Evolutionary conservation across 2,113 vertebrate genomes (phyloP), one percentile per base, ranked within the genome.

Genomic region (Sturnira hondurensis): DNA sequence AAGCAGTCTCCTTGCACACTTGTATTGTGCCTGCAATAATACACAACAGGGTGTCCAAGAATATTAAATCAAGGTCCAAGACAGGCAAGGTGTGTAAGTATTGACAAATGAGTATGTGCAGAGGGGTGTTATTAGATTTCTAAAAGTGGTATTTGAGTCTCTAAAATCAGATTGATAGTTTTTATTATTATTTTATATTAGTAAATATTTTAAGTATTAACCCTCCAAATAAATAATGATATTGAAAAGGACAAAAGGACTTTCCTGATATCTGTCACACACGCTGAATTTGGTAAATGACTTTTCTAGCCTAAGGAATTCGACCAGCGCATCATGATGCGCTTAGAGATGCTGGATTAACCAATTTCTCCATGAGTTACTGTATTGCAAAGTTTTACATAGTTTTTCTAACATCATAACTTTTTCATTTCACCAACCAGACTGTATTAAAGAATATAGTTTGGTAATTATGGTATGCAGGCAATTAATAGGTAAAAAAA

Each of bases 11-110:
- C 38, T 91, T 80, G 83, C 70, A 86, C 11, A 45, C 38, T 94
- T 86, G 71, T 70, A 92, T 97, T 92, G 58, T 88, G 77, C 67
- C 88, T 93, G 56, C 43, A 94, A 19, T 93, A 83, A 94, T 70
- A 43, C 81, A 78, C n/a, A 95, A 78, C 73, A 61, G 65, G 58
- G 24, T 86, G 13, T 81, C 36, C 20, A 93, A 41, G 56, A 88
- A 86, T 36, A 38, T 33, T 67, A 36, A n/a, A 47, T 33, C 56
- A 16, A 82, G 7, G 28, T 68, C 77, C 84, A 52, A 15, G 77
- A 58, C 12, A 91, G 52, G 61, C 38, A 71, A 65, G 3, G 14
- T 20, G 1, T 74, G 1, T 70, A 78, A 50, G 10, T 43, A 31
- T 14, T 87, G 36, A 56, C 58, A 92, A 0, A 28, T 41, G 28